Evolutionary conservation across 1,140 invertebrate genomes (phyloP).

Genomic region (Lepeophtheirus salmonis): DNA sequence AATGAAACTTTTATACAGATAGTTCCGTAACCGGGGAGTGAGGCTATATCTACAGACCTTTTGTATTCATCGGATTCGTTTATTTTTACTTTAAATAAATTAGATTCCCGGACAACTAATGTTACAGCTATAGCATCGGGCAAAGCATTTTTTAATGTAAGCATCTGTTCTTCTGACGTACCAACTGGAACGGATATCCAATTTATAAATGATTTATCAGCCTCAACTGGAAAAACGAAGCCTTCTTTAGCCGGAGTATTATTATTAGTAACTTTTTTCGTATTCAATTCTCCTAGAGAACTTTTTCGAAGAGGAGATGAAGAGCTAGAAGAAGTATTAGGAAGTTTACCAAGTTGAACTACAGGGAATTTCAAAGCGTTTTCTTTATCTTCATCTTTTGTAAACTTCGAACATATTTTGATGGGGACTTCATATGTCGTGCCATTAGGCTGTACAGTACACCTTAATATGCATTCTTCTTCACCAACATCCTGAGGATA

Average conservation of each 20-base stretch:
- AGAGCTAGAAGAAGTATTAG: background rate
- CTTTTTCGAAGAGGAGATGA: background rate
- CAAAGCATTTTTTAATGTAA: background rate
- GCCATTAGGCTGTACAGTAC: background rate
- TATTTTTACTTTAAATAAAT: background rate
- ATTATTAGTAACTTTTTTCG: too few relatives aligned
- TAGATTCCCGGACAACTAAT: background rate
- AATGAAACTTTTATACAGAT: background rate
- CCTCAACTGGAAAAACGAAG: conserved; percentile 1
- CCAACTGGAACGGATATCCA: background rate
- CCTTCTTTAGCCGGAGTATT: too few relatives aligned
- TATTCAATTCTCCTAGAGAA: too few relatives aligned
- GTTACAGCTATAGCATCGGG: background rate
- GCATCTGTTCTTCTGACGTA: conserved; percentile 6
- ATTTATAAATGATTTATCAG: background rate
- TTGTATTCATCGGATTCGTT: background rate
- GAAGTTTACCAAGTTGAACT: background rate
- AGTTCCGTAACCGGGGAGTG: background rate
- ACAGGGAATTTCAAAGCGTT: background rate
- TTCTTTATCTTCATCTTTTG: background rate
- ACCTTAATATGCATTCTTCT: background rate
- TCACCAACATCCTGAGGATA: background rate
- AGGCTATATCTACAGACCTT: background rate
- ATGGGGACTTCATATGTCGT: background rate
- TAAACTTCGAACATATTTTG: background rate